Conservation (phyloP, 2,888 invertebrate genomes). For the Cephus pulcher region DNA sequence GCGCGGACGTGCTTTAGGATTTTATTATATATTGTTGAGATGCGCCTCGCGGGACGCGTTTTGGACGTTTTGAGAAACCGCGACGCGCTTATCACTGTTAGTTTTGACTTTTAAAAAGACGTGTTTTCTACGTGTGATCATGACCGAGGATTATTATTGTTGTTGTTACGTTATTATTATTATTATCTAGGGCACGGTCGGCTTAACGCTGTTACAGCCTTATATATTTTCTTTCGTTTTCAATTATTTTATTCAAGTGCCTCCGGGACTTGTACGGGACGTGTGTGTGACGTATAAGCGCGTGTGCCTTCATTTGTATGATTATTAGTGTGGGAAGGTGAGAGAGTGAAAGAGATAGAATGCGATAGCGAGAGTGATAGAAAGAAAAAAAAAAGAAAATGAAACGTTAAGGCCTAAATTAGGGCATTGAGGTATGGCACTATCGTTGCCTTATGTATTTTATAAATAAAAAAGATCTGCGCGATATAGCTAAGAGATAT, state of each 20-base stretch:
- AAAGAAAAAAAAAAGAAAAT: not conserved
- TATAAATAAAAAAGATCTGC: not conserved
- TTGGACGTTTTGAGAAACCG: not conserved
- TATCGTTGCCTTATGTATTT: not conserved
- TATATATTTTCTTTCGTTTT: not conserved
- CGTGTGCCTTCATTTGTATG: not conserved
- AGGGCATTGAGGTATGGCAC: not conserved
- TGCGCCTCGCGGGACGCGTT: not conserved
- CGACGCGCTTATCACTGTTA: constrained; percentile 11
- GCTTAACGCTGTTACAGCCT: not conserved
- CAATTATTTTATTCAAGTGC: not conserved
- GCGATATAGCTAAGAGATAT: not conserved
- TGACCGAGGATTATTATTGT: not conserved
- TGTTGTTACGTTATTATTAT: not conserved
- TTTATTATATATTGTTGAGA: not conserved
- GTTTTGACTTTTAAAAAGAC: constrained; percentile 20
- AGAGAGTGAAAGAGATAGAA: not conserved
- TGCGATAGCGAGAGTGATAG: no score
- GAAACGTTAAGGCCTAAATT: not conserved
- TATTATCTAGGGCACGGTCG: not conserved
- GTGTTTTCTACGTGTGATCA: constrained; percentile 23
- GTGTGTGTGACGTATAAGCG: not conserved
- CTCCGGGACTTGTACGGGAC: not conserved
- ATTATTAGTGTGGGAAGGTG: not conserved
- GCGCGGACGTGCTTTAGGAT: not conserved